phyloP scores from a whole-genome alignment of 1,140 invertebrate genomes.

The Dendrolimus punctatus region DNA sequence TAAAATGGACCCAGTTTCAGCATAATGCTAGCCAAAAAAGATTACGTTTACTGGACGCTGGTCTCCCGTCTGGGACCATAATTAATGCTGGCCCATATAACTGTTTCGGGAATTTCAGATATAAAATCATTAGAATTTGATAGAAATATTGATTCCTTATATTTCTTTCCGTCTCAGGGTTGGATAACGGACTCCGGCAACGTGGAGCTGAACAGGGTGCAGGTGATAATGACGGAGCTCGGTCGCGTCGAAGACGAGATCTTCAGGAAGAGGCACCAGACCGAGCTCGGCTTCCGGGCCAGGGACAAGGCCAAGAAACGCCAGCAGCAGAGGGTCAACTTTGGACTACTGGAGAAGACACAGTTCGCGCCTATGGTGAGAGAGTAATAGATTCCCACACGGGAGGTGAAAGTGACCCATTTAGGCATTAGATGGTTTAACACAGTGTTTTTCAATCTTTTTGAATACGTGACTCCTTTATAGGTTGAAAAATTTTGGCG shows the following conservation, averaged over 20 bases:
- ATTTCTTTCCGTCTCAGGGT: slow-evolving; percentile 73
- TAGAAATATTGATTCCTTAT: too few relatives aligned
- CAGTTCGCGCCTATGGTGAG: slow-evolving; percentile 82
- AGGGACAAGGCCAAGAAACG: slow-evolving; percentile 82
- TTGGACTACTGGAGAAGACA: slow-evolving; percentile 76
- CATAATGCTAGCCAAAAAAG: too few relatives aligned
- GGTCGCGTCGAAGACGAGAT: slow-evolving; percentile 98
- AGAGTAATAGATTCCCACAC: not conserved
- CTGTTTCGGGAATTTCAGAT: too few relatives aligned
- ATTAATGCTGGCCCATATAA: too few relatives aligned
- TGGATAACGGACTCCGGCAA: slow-evolving; percentile 96
- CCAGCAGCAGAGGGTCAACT: slow-evolving; percentile 76
- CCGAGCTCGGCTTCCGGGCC: slow-evolving; percentile 86
- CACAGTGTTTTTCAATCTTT: too few relatives aligned
- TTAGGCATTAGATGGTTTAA: too few relatives aligned
- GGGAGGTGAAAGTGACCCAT: too few relatives aligned
- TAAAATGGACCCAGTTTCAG: too few relatives aligned
- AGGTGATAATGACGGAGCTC: slow-evolving; percentile 94
- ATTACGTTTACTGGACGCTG: too few relatives aligned
- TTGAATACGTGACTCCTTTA: too few relatives aligned
- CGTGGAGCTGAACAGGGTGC: slow-evolving; percentile 93
- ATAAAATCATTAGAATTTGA: not conserved
- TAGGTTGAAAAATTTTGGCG: too few relatives aligned
- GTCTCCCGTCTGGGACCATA: too few relatives aligned
- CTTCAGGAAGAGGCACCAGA: slow-evolving; percentile 92